Evolutionary conservation across 2,888 invertebrate species (phyloP).

Genomic region (Rotaria sp.): DNA sequence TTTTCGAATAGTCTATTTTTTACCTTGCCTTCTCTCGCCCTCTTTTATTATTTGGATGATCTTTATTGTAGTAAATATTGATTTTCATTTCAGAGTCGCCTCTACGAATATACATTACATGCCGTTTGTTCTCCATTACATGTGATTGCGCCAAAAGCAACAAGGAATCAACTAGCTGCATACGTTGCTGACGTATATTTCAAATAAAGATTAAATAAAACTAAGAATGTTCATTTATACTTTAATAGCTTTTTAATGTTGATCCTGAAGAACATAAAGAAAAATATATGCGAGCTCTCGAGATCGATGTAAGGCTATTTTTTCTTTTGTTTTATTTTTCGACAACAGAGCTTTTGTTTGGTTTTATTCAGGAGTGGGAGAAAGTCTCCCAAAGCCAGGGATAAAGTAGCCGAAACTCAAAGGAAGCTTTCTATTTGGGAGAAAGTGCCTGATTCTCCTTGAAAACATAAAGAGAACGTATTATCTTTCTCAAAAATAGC

Average conservation of each 20-base stretch:
- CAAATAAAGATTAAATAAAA: too few relatives aligned
- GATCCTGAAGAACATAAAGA: neutral
- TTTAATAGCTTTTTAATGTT: neutral
- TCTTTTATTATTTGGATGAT: neutral
- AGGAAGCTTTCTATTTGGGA: too few relatives aligned
- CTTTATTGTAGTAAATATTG: neutral
- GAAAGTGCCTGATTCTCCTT: too few relatives aligned
- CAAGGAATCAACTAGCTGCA: neutral
- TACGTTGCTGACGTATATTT: neutral
- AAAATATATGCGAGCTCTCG: neutral
- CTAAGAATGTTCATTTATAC: neutral
- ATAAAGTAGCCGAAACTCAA: too few relatives aligned
- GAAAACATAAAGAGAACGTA: too few relatives aligned
- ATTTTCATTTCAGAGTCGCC: neutral
- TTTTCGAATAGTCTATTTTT: too few relatives aligned
- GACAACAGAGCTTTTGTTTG: too few relatives aligned
- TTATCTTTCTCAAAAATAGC: too few relatives aligned
- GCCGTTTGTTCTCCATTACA: neutral
- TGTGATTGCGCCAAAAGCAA: neutral
- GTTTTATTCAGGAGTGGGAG: too few relatives aligned
- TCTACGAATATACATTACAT: slow-evolving; percentile 1
- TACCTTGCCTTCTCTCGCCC: neutral
- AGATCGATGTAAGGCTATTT: neutral
- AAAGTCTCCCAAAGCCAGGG: too few relatives aligned
- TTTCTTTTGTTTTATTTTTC: too few relatives aligned